phyloP scores from a whole-genome alignment of 2,113 vertebrate genomes.

The Bubo bubo region DNA sequence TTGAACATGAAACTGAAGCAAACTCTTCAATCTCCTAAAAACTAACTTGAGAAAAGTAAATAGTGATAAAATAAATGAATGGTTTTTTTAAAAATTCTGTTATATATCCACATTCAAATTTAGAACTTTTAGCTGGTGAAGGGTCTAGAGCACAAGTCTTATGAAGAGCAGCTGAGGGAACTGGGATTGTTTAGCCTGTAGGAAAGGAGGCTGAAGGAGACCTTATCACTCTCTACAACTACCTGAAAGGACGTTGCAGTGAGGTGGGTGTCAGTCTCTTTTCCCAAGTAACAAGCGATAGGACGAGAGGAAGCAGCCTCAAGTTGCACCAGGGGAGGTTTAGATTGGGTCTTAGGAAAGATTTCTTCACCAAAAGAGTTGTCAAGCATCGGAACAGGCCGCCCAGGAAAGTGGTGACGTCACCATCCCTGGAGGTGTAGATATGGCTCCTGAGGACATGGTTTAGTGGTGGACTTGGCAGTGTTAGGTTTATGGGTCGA shows the following conservation, averaged over 20 bases:
- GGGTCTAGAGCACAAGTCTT: neutral
- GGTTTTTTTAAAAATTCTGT: rapidly evolving
- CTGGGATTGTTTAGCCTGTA: neutral
- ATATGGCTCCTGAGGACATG: rapidly evolving
- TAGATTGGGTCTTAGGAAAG: neutral
- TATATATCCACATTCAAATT: neutral
- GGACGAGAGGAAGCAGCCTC: neutral
- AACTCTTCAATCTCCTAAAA: neutral
- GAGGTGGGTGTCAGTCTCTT: neutral
- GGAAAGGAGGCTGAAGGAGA: neutral
- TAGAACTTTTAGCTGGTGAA: neutral
- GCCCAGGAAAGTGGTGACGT: neutral
- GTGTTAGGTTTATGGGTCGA: neutral
- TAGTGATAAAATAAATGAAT: neutral
- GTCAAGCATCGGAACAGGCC: neutral
- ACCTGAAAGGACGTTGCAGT: neutral
- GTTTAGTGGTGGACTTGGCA: neutral
- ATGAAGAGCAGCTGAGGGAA: neutral
- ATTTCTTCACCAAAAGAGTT: neutral
- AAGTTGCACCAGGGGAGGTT: neutral
- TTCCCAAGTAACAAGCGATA: neutral
- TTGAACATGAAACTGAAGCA: neutral
- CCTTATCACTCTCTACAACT: rapidly evolving
- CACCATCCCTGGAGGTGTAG: neutral
- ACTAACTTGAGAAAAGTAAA: neutral